Conservation (phyloP, 2,888 invertebrate species). For the Stenichneumon culpator region DNA sequence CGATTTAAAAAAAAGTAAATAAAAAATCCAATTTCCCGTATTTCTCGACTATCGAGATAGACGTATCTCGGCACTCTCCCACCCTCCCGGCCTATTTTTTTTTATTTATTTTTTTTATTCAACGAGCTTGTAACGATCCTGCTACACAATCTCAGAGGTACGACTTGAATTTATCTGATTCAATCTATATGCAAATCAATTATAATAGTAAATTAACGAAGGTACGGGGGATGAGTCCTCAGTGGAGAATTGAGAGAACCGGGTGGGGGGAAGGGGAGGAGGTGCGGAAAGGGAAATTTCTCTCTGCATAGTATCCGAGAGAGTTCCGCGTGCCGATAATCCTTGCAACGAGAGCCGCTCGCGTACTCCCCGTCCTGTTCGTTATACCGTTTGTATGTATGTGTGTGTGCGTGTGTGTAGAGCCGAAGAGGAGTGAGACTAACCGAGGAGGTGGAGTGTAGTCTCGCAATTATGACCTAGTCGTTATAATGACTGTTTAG, state of each 20-base stretch:
- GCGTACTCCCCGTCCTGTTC: conserved; percentile 69
- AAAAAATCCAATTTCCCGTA: neutral
- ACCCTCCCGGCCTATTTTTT: neutral
- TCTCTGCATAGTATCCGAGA: conserved; percentile 37
- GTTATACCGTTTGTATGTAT: conserved; percentile 59
- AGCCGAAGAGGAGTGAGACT: conserved; percentile 11
- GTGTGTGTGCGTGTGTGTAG: neutral
- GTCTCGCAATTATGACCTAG: conserved; percentile 81
- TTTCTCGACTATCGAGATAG: neutral
- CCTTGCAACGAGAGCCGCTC: conserved; percentile 64
- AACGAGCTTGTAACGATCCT: neutral
- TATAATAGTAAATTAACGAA: conserved; percentile 82
- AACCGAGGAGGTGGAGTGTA: conserved; percentile 53
- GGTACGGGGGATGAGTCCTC: conserved; percentile 69
- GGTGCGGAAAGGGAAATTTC: conserved; percentile 7
- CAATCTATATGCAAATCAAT: conserved; percentile 83
- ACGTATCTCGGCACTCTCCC: neutral
- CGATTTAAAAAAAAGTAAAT: neutral
- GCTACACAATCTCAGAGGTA: conserved; percentile 45
- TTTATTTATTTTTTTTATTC: neutral
- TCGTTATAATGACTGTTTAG: conserved; percentile 83
- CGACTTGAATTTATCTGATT: conserved; percentile 80
- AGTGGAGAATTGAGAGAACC: conserved; percentile 35
- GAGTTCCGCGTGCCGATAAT: conserved; percentile 73
- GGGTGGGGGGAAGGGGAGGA: neutral